Percentiles rank a stretch among this genome's conserved stretches.
Conservation (phyloP, 2,888 invertebrate genomes). For the Oxytorus armatus region DNA sequence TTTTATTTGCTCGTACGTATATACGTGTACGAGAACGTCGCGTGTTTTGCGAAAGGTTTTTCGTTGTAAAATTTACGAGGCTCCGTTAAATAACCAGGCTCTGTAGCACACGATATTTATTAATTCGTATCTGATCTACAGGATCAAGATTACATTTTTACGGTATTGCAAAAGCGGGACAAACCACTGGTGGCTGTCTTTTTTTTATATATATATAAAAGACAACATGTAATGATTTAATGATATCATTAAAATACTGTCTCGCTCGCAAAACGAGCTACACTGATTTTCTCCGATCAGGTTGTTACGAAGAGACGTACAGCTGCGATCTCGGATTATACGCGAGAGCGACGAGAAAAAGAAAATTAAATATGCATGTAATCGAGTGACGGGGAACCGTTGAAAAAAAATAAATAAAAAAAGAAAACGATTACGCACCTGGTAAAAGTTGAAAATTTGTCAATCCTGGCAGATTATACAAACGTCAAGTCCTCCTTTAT, state of each 20-base stretch:
- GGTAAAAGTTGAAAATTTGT: conserved; percentile 22
- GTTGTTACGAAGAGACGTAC: conserved; percentile 21
- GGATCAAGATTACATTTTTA: conserved; percentile 27
- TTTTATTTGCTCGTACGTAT: background rate
- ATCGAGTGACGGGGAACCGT: conserved; percentile 3
- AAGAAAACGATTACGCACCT: conserved; percentile 1
- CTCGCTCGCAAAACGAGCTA: background rate
- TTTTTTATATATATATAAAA: conserved; percentile 1
- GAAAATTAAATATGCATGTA: background rate
- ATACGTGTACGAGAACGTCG: background rate
- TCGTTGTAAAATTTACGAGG: background rate
- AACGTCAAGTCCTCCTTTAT: background rate
- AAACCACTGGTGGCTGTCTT: background rate
- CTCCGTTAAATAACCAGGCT: conserved; percentile 20
- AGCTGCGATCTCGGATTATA: conserved; percentile 35
- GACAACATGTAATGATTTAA: conserved; percentile 37
- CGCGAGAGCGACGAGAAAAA: background rate
- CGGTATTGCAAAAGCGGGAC: conserved; percentile 14
- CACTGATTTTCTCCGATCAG: conserved; percentile 33
- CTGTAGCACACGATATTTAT: conserved; percentile 18
- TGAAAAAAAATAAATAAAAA: background rate
- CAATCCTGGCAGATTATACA: conserved; percentile 18
- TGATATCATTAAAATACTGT: conserved; percentile 20
- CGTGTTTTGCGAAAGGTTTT: background rate
- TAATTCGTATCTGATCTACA: conserved; percentile 33